Evolutionary conservation across 1,140 invertebrate genomes (phyloP), one percentile per base, ranked within the genome.

Genomic region (Bursaphelenchus mucronatus): DNA sequence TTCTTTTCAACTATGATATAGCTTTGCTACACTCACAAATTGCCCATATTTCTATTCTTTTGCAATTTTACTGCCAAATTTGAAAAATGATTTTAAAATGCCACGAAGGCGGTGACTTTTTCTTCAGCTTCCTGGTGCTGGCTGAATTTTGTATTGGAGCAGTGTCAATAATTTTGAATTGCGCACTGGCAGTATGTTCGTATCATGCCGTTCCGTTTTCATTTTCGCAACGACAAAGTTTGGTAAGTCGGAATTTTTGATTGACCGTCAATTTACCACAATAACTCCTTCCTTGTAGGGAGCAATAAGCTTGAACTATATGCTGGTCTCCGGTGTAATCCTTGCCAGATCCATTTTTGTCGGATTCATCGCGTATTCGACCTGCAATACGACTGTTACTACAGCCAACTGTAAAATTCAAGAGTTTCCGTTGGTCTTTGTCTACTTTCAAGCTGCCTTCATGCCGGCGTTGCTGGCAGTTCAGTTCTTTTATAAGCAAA

Each of bases 381-480:
- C 64, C 13, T 68, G 66, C 63, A 68, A 67, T 50, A 68, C 45
- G 8, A 67, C 63, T 8, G 65, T 68, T 8, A 68, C 47, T 50
- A 68, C 66, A 17, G 17, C 51, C 17, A 68, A 58, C 41, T 68
- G 66, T 39, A 68, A 68, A 44, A 30, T 68, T 8, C 66, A 68
- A 49, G 66, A 68, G 46, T 68, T 67, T 46, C 66, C 66, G 11
- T 13, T 68, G 15, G 64, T 68, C 9, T 68, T 68, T 55, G n/a
- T 58, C 7, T 68, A 68, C 45, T 15, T 68, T 2, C 53, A 69
- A 19, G 65, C 63, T 1, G 17, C 65, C 7, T 39, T 68, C 44
- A 21, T 68, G 9, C 44, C 51, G 0, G 51, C 57, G 13, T 15
- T 68, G 17, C 40, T 68, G 8, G 66, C 64, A 4, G 13, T 68